These are phyloP conservation scores for Diarsia mendica DNA, from an alignment of 2,888 invertebrate species.

Conservation along the genomic window DNA sequence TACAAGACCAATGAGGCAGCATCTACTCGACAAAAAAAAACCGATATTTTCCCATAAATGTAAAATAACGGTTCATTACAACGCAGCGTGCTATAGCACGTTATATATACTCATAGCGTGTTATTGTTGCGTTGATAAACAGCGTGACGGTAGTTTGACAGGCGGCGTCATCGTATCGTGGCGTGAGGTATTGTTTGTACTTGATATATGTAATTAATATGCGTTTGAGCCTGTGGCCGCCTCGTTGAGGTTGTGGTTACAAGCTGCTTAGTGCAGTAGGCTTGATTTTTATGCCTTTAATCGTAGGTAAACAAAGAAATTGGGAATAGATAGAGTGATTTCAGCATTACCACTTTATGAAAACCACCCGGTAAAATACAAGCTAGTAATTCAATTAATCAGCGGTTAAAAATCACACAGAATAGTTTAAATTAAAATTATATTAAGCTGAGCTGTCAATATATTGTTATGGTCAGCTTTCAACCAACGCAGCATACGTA, in stretches of 20 bases:
- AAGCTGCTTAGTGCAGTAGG: slow-evolving; percentile 1
- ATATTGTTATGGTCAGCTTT: neutral
- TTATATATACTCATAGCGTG: slow-evolving; percentile 2
- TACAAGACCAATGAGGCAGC: no score
- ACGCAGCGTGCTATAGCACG: slow-evolving; percentile 1
- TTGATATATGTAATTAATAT: slow-evolving; percentile 60
- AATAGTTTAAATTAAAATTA: neutral
- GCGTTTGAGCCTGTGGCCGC: slow-evolving; percentile 54
- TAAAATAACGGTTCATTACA: slow-evolving; percentile 25
- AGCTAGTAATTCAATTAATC: neutral
- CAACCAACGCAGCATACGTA: neutral
- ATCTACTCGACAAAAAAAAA: neutral
- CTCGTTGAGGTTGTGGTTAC: slow-evolving; percentile 49
- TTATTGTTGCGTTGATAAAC: slow-evolving; percentile 44
- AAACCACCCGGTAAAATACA: neutral
- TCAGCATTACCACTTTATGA: no score
- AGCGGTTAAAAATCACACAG: neutral
- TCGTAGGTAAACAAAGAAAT: neutral
- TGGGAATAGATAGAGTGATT: neutral
- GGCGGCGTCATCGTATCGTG: slow-evolving; percentile 48
- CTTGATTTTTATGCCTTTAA: neutral
- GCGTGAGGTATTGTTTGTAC: slow-evolving; percentile 52
- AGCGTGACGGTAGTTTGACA: slow-evolving; percentile 41
- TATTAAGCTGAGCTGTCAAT: neutral
- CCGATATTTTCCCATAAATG: slow-evolving; percentile 30